Conservation (phyloP, 2,888 invertebrate species). For the Cantharis rufa region DNA sequence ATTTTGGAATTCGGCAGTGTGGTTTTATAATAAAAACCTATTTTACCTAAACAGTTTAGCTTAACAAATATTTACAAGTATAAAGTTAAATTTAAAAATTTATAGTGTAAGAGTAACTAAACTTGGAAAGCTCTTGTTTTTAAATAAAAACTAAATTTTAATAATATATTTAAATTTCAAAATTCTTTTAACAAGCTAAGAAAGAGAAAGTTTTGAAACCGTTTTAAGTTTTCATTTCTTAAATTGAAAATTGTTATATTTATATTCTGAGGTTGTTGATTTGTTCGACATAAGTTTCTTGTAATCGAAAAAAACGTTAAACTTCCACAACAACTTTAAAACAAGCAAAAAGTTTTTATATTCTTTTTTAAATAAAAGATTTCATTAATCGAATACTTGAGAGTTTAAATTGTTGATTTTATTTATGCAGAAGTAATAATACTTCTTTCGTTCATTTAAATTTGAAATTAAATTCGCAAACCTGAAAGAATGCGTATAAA, state of each 20-base stretch:
- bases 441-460: background rate
- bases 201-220: background rate
- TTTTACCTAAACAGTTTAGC: too few relatives aligned
- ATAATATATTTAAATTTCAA: background rate
- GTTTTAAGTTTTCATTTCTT: background rate
- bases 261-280: background rate
- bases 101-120: too few relatives aligned
- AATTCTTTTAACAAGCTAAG: background rate
- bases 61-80: too few relatives aligned
- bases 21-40: too few relatives aligned
- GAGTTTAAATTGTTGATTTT: background rate
- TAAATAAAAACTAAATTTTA: background rate
- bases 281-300: conserved; percentile 1
- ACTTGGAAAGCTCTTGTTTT: background rate
- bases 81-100: too few relatives aligned
- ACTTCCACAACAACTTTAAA: background rate
- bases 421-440: background rate
- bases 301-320: background rate
- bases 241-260: background rate
- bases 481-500: background rate
- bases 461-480: background rate
- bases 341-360: background rate
- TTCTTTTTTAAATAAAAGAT: background rate
- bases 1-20: too few relatives aligned
- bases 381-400: background rate